Evolutionary conservation across 2,797 vertebrate genomes (phyloP), one percentile per base, ranked within the genome.

Genomic region (Ispidina picta): DNA sequence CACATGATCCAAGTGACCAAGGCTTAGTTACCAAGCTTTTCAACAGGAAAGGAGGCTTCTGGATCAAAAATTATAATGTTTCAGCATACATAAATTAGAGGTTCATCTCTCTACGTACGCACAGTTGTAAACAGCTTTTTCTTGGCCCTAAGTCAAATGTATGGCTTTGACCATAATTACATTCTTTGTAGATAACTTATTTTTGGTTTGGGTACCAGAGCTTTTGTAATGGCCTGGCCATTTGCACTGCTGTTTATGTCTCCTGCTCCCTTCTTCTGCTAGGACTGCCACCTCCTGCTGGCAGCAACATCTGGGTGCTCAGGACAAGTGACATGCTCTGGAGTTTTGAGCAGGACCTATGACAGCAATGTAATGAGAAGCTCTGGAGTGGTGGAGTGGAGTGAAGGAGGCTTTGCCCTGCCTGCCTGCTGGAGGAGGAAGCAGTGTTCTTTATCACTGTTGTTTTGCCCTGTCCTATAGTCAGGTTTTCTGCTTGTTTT

Each of bases 401-500:
- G 31, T 46, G 58, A 56, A 68, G 59, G 70, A n/a, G 41, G 43
- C 64, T 84, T 81, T 2, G 7, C n/a, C 33, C 54, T 48, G 70
- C 22, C 39, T 54, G 29, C 39, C 3, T 25, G 41, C 43, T 13
- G 5, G 15, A 64, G 59, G 29, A 73, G 44, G 64, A 94, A 92
- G 58, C 46, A 62, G 49, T 75, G 70, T 66, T 91, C 73, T 85
- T 94, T 77, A 85, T 90, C 84, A 63, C 41, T 65, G 66, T 83
- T 55, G 28, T 86, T 88, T 83, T 83, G 31, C 22, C 1, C 70
- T 91, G 28, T 91, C 74, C 69, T 41, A 52, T 68, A 82, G 65
- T 93, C 70, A 88, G 52, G 89, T 93, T 95, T 94, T 94, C 91
- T 92, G 65, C 85, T 95, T 90, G 73, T 84, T 93, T 95, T 92